Evolutionary conservation across 2,113 vertebrate species (phyloP).

Genomic region (Myotis davidii): DNA sequence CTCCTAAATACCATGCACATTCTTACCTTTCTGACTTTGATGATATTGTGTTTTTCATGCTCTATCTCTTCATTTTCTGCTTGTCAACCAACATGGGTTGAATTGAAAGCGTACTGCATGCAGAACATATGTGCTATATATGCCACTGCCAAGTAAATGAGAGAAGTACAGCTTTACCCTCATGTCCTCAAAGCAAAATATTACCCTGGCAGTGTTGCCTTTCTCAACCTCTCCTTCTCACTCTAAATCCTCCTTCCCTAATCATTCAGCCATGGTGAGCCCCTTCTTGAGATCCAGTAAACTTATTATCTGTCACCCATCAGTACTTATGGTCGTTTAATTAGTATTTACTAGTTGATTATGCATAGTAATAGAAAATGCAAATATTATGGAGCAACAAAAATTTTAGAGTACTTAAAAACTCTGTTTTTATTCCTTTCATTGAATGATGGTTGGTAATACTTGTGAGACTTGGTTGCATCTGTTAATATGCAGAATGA

Average conservation of each 20-base stretch:
- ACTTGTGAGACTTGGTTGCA: not conserved
- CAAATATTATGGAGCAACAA: not conserved
- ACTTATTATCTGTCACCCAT: not conserved
- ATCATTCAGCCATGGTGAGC: not conserved
- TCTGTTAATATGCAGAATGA: not conserved
- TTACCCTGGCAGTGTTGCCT: accelerated
- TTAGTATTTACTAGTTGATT: not conserved
- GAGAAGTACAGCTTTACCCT: not conserved
- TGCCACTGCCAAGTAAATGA: not conserved
- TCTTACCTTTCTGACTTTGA: not conserved
- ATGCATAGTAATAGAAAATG: not conserved
- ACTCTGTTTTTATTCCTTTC: not conserved
- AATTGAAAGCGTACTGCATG: not conserved
- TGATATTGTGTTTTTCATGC: not conserved
- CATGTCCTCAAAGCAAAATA: too few species aligned
- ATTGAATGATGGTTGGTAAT: not conserved
- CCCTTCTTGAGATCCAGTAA: not conserved
- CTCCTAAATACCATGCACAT: not conserved
- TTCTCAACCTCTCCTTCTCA: not conserved
- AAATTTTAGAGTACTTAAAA: not conserved
- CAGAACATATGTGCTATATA: not conserved
- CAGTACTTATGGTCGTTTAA: not conserved
- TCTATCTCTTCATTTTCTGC: not conserved
- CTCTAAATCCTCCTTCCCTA: not conserved
- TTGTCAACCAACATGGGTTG: not conserved